Evolutionary conservation across 2,888 invertebrate genomes (phyloP).

Genomic region (Metallyticus violacea): DNA sequence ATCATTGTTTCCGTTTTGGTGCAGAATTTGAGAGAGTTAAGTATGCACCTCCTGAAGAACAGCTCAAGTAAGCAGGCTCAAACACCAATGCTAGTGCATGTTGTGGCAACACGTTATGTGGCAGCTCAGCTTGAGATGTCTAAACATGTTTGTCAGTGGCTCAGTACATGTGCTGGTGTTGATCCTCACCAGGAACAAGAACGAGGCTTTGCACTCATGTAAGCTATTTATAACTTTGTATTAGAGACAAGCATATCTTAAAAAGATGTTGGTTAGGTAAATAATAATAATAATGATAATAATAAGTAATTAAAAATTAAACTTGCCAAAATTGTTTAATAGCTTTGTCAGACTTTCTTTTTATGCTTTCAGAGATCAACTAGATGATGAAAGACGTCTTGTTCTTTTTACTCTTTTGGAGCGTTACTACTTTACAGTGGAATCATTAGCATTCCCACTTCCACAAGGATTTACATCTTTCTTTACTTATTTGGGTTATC

Average conservation of each 20-base stretch:
- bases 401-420: constrained; percentile 76
- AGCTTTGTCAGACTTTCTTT: too few relatives aligned
- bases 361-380: constrained; percentile 62
- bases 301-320: too few relatives aligned
- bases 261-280: too few relatives aligned
- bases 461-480: constrained; percentile 88
- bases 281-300: too few relatives aligned
- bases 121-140: constrained; percentile 79
- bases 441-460: constrained; percentile 75
- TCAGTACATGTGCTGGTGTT: constrained; percentile 66
- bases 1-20: background rate
- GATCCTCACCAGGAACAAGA: constrained; percentile 66
- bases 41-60: constrained; percentile 73
- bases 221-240: too few relatives aligned
- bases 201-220: constrained; percentile 79
- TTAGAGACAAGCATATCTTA: too few relatives aligned
- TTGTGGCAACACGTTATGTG: constrained; percentile 77
- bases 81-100: constrained; percentile 71
- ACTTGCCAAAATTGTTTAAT: background rate
- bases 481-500: constrained; percentile 82
- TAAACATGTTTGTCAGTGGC: constrained; percentile 70
- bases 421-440: constrained; percentile 75
- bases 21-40: constrained; percentile 80
- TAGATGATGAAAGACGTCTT: constrained; percentile 66
- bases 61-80: constrained; percentile 50